A percentile compares a stretch with the other conserved stretches of the same genome.
These are phyloP conservation scores for Tribolium castaneum DNA, from an alignment of 1,140 invertebrate genomes.

Conservation along the genomic window DNA sequence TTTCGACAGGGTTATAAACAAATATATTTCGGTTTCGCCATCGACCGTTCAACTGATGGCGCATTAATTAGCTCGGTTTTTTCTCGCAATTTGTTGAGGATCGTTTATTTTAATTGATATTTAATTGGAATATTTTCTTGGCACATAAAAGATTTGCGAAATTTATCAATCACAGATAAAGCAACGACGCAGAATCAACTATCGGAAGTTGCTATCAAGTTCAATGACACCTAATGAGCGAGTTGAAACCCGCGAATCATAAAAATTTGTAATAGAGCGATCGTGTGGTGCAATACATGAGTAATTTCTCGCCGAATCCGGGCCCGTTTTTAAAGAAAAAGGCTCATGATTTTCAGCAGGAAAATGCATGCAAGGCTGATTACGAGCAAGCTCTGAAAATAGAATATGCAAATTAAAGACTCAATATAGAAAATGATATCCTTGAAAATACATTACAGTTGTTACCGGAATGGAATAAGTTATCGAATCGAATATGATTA, in stretches of 20 bases:
- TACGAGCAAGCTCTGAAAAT: conserved; percentile 27
- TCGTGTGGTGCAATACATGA: neutral
- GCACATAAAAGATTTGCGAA: neutral
- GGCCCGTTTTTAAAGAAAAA: neutral
- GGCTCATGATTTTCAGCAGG: conserved; percentile 16
- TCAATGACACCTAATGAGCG: conserved; percentile 32
- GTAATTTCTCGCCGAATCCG: neutral
- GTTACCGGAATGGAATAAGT: conserved; percentile 34
- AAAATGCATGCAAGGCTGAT: conserved; percentile 28
- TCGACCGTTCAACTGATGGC: neutral
- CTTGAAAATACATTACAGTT: conserved; percentile 36
- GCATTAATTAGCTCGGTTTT: conserved; percentile 6
- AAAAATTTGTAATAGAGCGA: neutral
- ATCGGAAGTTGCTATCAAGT: conserved; percentile 40
- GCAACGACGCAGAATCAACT: neutral
- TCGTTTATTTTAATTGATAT: neutral
- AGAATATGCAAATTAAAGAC: conserved; percentile 33
- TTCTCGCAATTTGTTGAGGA: neutral
- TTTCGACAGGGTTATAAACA: conserved; percentile 30
- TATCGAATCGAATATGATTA: conserved; percentile 21
- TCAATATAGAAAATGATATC: conserved; percentile 33
- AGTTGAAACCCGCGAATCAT: conserved; percentile 25
- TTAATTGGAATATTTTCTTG: conserved; percentile 23
- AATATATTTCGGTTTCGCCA: conserved; percentile 27
- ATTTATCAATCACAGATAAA: neutral